Evolutionary conservation across 2,113 vertebrate species (phyloP).

Genomic region (Anguilla japonica): DNA sequence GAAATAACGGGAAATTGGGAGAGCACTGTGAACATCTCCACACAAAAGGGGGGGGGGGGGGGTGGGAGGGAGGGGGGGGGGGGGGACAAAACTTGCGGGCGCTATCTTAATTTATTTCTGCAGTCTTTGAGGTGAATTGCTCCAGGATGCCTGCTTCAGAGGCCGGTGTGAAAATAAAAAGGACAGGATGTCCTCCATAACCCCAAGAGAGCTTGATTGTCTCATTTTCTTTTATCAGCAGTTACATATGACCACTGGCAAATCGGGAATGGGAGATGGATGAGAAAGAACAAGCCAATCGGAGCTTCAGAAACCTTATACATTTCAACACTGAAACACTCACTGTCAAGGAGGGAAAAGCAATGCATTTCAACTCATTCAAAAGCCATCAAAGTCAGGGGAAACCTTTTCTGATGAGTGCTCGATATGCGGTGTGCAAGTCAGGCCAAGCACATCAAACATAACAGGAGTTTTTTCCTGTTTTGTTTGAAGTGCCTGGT

Average conservation of each 20-base stretch:
- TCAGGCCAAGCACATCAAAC: too few relatives aligned
- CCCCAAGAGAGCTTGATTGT: not conserved
- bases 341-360: not conserved
- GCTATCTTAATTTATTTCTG: constrained; percentile 3
- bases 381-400: not conserved
- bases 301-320: not conserved
- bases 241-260: not conserved
- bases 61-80: too few relatives aligned
- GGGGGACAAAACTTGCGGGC: not conserved
- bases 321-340: not conserved
- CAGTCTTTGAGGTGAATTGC: not conserved
- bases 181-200: not conserved
- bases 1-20: not conserved
- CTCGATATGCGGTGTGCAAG: too few relatives aligned
- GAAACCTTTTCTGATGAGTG: not conserved
- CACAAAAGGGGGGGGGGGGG: too few relatives aligned
- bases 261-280: not conserved
- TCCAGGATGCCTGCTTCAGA: not conserved
- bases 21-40: not conserved
- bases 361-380: not conserved
- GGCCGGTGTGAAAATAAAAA: not conserved
- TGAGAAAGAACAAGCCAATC: not conserved
- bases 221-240: not conserved
- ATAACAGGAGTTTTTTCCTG: too few relatives aligned
- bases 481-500: too few relatives aligned